Percentiles rank a stretch among this genome's conserved stretches.
These are phyloP conservation scores for Bungarus multicinctus DNA, from an alignment of 2,113 vertebrate genomes.

Conservation along the genomic window DNA sequence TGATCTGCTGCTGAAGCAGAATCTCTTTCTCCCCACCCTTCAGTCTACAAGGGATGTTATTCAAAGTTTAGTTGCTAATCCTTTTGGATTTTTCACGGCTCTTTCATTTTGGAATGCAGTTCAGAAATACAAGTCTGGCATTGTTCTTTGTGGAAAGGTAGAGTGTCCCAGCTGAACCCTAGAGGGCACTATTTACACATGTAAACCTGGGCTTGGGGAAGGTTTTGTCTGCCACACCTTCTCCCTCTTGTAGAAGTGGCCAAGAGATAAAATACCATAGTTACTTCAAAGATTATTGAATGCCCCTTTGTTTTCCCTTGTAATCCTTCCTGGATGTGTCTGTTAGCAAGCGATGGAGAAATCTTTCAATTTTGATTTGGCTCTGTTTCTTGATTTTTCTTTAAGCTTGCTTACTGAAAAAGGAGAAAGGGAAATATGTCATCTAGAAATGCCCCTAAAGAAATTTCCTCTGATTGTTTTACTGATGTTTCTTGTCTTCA, in stretches of 20 bases:
- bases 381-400: neutral
- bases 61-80: neutral
- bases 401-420: neutral
- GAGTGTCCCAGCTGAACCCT: neutral
- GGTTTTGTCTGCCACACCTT: neutral
- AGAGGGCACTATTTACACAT: constrained; percentile 7
- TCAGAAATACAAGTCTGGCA: neutral
- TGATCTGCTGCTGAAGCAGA: neutral
- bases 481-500: neutral
- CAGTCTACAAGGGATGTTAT: too few species aligned
- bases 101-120: neutral
- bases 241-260: neutral
- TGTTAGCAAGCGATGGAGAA: neutral
- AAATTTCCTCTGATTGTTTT: neutral
- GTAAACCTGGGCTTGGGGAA: accelerated
- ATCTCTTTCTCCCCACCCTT: neutral
- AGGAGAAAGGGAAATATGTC: neutral
- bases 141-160: neutral
- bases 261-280: neutral
- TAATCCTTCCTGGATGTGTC: neutral
- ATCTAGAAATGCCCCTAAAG: neutral
- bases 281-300: neutral
- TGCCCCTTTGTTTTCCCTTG: neutral
- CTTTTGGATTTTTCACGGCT: accelerated
- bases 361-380: neutral